phyloP scores from a whole-genome alignment of 2,113 vertebrate genomes.

The Corapipo altera region DNA sequence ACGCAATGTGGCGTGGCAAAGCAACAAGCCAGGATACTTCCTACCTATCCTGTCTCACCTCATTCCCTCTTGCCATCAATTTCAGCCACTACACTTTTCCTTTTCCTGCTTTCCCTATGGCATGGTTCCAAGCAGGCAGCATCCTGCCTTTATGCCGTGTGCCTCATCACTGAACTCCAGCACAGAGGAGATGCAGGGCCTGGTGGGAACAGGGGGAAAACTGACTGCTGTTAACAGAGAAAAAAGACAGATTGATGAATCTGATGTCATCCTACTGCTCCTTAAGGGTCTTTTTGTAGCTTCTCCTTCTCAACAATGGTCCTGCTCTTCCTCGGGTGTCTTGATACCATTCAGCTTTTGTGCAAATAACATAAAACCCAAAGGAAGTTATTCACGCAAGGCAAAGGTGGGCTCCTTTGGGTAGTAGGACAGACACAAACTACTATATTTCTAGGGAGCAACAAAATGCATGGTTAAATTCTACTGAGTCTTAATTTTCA shows the following conservation, averaged over 20 bases:
- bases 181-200: background rate
- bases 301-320: background rate
- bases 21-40: constrained; percentile 12
- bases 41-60: constrained; percentile 33
- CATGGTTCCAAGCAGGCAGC: background rate
- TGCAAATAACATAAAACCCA: background rate
- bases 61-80: constrained; percentile 33
- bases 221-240: background rate
- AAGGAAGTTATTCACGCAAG: background rate
- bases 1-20: background rate
- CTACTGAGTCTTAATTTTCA: background rate
- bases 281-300: background rate
- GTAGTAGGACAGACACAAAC: background rate
- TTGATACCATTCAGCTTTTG: background rate
- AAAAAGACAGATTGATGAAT: background rate
- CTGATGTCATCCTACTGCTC: background rate
- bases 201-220: background rate
- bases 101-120: background rate
- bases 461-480: background rate
- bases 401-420: background rate
- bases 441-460: background rate
- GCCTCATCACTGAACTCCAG: background rate
- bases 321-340: background rate
- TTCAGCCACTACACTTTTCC: constrained; percentile 25
- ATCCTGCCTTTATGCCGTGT: accelerated